Evolutionary conservation across 2,113 vertebrate genomes (phyloP), one percentile per base, ranked within the genome.

Genomic region (Saccopteryx leptura): DNA sequence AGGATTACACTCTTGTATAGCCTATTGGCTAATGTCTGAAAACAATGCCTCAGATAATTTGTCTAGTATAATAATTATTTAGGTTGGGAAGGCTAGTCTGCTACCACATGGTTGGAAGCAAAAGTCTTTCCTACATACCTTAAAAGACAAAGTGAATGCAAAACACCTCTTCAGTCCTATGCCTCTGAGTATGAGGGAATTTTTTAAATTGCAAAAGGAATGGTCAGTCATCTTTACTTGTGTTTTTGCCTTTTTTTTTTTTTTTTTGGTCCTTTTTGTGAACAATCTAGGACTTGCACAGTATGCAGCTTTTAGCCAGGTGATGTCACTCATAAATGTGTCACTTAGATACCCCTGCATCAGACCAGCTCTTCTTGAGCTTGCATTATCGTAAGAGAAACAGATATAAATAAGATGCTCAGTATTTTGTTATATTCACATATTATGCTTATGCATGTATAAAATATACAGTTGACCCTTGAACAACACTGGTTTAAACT

Each of bases 151-250:
- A 71, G 4, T 87, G 65, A 87, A 78, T 72, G 52, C 69, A 79
- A 28, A 91, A 61, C 2, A 19, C n/a, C 9, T 69, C 0, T 90
- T 90, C 0, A 2, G 69, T 50, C 12, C 24, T 93, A 4, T 80
- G 13, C n/a, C 33, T 96, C 58, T 50, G 63, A 93, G 24, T 56
- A 15, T 66, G 17, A 75, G 2, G 31, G 8, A 82, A 18, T 9
- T 69, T 97, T 96, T 96, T 61, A 24, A 46, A 81, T 66, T 71
- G 13, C 7, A 81, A 48, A 31, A 23, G 78, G 56, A 93, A 71
- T 24, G 33, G 52, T 24, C 14, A 92, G 7, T 8, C 48, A 66
- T 50, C 10, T n/a, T 48, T 54, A 52, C 52, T 31, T 14, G 7
- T 75, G 90, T 76, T 94, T 88, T 83, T 72, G 4, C 4, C 21